Evolutionary conservation across 2,888 invertebrate species (phyloP).

Genomic region (Papilio demoleus): DNA sequence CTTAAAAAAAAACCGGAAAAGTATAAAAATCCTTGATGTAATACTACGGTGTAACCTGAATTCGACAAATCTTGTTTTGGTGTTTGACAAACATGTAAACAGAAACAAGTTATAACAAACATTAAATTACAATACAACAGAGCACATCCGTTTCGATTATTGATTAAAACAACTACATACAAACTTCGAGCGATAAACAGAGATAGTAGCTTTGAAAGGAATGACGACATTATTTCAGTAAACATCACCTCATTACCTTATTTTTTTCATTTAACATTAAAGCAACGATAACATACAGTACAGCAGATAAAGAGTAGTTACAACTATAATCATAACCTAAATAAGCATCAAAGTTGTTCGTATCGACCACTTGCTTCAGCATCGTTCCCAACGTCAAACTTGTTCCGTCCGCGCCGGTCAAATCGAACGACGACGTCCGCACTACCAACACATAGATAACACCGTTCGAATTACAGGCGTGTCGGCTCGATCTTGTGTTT

Average conservation of each 20-base stretch:
- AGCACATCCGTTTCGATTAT: neutral
- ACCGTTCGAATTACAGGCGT: constrained; percentile 68
- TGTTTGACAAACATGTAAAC: constrained; percentile 8
- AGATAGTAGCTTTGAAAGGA: neutral
- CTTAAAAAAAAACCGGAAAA: constrained; percentile 1
- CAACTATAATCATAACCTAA: neutral
- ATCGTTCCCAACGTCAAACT: constrained; percentile 39
- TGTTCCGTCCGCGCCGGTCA: constrained; percentile 49
- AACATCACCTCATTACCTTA: constrained; percentile 25
- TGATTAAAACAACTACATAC: constrained; percentile 1
- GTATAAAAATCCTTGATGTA: constrained; percentile 17
- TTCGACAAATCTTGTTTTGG: constrained; percentile 11
- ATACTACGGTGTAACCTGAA: constrained; percentile 6
- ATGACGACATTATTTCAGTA: constrained; percentile 8
- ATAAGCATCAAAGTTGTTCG: constrained; percentile 33
- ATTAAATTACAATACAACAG: neutral
- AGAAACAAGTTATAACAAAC: constrained; percentile 1
- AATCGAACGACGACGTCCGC: constrained; percentile 55
- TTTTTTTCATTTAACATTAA: neutral
- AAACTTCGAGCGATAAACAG: constrained; percentile 5
- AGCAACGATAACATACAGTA: neutral
- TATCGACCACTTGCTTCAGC: constrained; percentile 43
- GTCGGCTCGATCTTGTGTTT: constrained; percentile 76
- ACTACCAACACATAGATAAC: constrained; percentile 74
- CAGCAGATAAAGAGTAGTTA: constrained; percentile 11